Evolutionary conservation across 2,797 vertebrate genomes (phyloP), one percentile per base, ranked within the genome.

Genomic region (Sebastes matsubarae): DNA sequence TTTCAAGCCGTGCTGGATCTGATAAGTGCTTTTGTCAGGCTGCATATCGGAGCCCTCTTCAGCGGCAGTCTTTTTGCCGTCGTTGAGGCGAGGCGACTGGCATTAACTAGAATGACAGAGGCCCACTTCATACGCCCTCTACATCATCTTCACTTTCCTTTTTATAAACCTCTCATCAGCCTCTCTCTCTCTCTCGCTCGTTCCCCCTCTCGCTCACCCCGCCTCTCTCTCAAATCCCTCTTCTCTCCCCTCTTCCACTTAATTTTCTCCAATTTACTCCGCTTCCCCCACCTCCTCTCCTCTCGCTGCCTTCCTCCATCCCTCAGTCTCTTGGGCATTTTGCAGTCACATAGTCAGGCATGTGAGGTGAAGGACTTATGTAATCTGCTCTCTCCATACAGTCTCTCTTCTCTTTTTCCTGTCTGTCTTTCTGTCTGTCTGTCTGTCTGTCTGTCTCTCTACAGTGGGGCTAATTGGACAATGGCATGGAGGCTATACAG

Each of bases 291-390:
- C 74, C 76, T 68, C 73, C 58, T 68, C 81, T 77, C 75, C 77
- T 68, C 74, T 75, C 55, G 10, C 79, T 82, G 79, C 77, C 69
- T 87, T 82, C 77, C 81, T 87, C 87, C 80, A 83, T 88, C 83
- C 81, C 77, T 83, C 79, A 55, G 54, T 89, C 90, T 93, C 87
- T 89, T 87, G 83, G 84, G 89, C 88, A 79, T 93, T 94, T 92
- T 88, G 87, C 87, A 93, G 93, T 96, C 95, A 96, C 95, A 94
- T 80, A 94, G 90, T 89, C 90, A 89, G 84, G 92, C 94, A 95
- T 93, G 94, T 95, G 95, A 96, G 91, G 93, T 94, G 88, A 94
- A 92, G 79, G 87, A 89, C 83, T 96, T 95, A 95, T 90, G 89
- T 95, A 95, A 96, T 90, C 79, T 87, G 77, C 83, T 86, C 84